A percentile compares a stretch with the other conserved stretches of the same genome.
Conservation (phyloP, 2,113 vertebrate species). For the Lophura nycthemera region DNA sequence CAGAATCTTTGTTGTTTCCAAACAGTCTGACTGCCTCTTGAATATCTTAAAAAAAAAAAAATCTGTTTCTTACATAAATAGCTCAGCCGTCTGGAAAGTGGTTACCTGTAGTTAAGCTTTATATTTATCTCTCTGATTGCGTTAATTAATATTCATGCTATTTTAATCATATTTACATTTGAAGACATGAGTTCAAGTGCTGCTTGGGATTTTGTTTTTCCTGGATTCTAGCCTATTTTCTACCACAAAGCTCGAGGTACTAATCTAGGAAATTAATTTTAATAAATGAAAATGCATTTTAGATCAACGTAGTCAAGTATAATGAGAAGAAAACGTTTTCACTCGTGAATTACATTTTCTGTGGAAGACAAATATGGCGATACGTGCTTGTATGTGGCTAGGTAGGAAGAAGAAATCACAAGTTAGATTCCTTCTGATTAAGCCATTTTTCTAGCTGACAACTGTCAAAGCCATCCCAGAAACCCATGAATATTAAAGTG, state of each 20-base stretch:
- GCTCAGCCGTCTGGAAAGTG: neutral
- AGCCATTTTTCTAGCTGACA: constrained; percentile 81
- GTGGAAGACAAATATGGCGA: neutral
- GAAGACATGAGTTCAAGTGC: neutral
- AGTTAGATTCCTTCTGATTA: constrained; percentile 76
- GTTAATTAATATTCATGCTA: neutral
- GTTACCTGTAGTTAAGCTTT: neutral
- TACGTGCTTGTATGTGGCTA: constrained; percentile 7
- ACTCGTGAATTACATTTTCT: neutral
- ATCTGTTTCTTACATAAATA: neutral
- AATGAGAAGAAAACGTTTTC: neutral
- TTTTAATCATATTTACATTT: neutral
- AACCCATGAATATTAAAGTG: constrained; percentile 83
- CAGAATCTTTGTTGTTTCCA: neutral
- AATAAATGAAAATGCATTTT: neutral
- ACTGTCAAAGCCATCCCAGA: constrained; percentile 76
- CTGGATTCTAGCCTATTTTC: neutral
- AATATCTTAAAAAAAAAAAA: neutral
- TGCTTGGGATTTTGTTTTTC: neutral
- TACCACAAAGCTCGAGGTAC: neutral
- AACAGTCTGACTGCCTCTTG: neutral
- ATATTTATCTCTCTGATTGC: neutral
- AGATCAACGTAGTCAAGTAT: neutral
- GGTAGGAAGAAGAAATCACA: constrained; percentile 59
- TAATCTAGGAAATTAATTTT: neutral